Base-by-base conservation (phyloP, 1,140 invertebrate species). In the Metaphire vulgaris region DNA sequence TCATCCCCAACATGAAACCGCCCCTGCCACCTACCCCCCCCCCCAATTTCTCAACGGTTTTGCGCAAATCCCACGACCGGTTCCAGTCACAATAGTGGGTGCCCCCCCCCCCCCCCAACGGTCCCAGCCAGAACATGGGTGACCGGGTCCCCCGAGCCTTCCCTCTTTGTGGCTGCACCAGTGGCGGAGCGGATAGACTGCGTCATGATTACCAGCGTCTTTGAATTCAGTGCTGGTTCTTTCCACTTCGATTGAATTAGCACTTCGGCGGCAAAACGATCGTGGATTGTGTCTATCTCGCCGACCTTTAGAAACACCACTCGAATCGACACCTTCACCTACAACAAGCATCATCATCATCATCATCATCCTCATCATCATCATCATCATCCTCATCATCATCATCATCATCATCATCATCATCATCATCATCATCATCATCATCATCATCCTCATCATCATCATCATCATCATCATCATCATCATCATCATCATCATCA, bases 281-380 rank as follows among this genome's bases (percentile, higher is more conserved):
- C 84, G 70, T 84, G 83, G 21, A 85, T 70, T 1, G 84, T 84
- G 77, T 85, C 82, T 15, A 85, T 82, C 76, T 85, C 82, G 0
- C 83, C 82, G 21, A 85, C 80, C 72, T 84, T 85, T 1, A 84
- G 79, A 71, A 84, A 84, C 12, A 83, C 80, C 2, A 85, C 80
- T 29, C 81, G 80, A 15, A 84, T 64, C 41, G 80, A 80, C 14
- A 85, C 82, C 64, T 79, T 77, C 68, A 74, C 74, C 81, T 82
- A n/a, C n/a, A n/a, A n/a, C n/a, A n/a, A n/a, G n/a, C n/a, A n/a
- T n/a, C n/a, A n/a, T n/a, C n/a, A n/a, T n/a, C n/a, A n/a, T n/a
- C n/a, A n/a, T n/a, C n/a, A n/a, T 56, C 21, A 56, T 56, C 21
- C 6, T 56, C 21, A 56, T 56, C 21, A 56, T 56, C 21, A 56